phyloP scores from a whole-genome alignment of 2,888 invertebrate genomes.

The Hirtodrosophila histrioides region DNA sequence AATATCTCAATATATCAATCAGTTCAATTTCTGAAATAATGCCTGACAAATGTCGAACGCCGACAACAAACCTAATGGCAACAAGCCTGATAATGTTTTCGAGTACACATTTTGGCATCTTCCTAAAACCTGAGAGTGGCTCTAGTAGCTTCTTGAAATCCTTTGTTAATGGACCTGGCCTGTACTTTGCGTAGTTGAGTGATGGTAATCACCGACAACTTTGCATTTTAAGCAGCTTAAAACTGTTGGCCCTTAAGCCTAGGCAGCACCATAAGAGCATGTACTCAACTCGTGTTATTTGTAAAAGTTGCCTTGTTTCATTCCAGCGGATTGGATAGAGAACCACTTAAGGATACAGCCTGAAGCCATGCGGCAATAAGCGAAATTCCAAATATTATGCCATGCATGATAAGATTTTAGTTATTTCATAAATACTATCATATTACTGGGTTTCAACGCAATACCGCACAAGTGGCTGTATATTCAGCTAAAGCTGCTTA shows the following conservation, averaged over 20 bases:
- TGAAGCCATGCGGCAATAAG: slow-evolving; percentile 12
- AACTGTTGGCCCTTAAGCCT: slow-evolving; percentile 13
- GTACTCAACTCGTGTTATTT: slow-evolving; percentile 1
- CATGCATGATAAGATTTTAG: slow-evolving; percentile 39
- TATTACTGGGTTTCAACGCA: slow-evolving; percentile 13
- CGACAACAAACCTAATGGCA: neutral
- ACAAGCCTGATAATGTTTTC: slow-evolving; percentile 1
- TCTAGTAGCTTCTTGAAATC: slow-evolving; percentile 20
- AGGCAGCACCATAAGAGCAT: neutral
- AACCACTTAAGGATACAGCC: slow-evolving; percentile 13
- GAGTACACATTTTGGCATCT: neutral
- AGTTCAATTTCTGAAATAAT: too few relatives aligned
- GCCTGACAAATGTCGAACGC: too few relatives aligned
- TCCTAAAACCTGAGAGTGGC: neutral
- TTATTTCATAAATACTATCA: slow-evolving; percentile 39
- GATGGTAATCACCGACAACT: slow-evolving; percentile 59
- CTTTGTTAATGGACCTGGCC: slow-evolving; percentile 56
- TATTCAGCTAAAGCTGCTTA: slow-evolving; percentile 23
- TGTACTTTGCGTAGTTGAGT: slow-evolving; percentile 43
- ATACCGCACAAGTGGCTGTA: slow-evolving; percentile 25
- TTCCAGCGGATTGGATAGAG: slow-evolving; percentile 24
- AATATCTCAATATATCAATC: too few relatives aligned
- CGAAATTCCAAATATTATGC: slow-evolving; percentile 21
- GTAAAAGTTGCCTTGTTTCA: slow-evolving; percentile 33
- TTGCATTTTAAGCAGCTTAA: slow-evolving; percentile 69